These are phyloP conservation scores for Mamestra brassicae DNA, from an alignment of 2,888 invertebrate genomes.

Conservation along the genomic window DNA sequence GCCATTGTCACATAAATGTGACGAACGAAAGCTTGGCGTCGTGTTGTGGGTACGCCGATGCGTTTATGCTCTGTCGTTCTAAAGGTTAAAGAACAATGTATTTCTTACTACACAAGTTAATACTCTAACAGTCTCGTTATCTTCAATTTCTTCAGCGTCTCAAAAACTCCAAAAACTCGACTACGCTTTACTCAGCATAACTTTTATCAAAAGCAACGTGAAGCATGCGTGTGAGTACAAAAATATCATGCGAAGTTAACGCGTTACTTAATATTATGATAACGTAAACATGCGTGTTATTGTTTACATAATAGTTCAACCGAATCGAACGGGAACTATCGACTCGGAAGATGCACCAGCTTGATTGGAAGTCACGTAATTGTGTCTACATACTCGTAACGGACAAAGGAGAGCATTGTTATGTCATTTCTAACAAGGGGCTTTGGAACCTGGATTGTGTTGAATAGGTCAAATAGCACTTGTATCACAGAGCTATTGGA, in stretches of 20 bases:
- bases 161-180: not conserved
- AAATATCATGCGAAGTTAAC: conserved; percentile 36
- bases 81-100: too few species aligned
- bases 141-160: not conserved
- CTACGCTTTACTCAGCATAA: conserved; percentile 14
- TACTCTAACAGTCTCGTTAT: not conserved
- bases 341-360: conserved; percentile 26
- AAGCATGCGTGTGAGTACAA: conserved; percentile 22
- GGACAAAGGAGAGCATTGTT: conserved; percentile 4
- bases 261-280: conserved; percentile 32
- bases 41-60: too few species aligned
- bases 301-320: conserved; percentile 56
- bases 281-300: conserved; percentile 46
- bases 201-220: conserved; percentile 20
- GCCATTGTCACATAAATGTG: too few species aligned
- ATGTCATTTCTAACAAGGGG: conserved; percentile 7
- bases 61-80: too few species aligned
- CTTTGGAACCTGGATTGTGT: conserved; percentile 2
- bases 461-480: not conserved
- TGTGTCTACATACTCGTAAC: conserved; percentile 21
- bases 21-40: too few species aligned
- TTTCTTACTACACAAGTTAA: not conserved
- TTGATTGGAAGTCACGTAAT: conserved; percentile 34
- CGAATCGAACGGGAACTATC: conserved; percentile 34
- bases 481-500: not conserved